phyloP scores from a whole-genome alignment of 1,140 invertebrate species.

The Musca domestica region DNA sequence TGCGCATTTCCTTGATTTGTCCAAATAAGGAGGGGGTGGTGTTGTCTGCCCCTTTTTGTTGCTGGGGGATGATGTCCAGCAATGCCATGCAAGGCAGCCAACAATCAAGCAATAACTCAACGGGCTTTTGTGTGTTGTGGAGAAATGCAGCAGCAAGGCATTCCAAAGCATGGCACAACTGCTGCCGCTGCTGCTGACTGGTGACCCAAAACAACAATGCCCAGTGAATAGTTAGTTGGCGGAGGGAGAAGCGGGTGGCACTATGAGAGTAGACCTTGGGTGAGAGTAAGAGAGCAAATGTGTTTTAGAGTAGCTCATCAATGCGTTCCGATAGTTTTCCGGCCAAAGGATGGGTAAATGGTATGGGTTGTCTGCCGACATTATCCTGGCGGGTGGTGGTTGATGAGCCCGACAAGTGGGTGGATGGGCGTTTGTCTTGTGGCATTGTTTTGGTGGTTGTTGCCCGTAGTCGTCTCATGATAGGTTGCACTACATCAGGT shows the following conservation, averaged over 20 bases:
- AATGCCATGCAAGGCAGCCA: neutral
- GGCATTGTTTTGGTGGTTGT: neutral
- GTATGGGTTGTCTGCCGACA: neutral
- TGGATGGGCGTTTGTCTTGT: too few species aligned
- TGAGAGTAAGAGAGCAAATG: neutral
- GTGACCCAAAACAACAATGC: too few species aligned
- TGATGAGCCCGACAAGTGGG: neutral
- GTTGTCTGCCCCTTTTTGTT: too few species aligned
- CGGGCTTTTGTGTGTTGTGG: slow-evolving; percentile 2
- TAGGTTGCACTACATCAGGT: slow-evolving; percentile 11
- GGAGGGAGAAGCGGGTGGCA: too few species aligned
- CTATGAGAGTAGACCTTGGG: neutral
- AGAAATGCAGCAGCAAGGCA: slow-evolving; percentile 3
- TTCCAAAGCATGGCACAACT: slow-evolving; percentile 1
- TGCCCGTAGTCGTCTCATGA: slow-evolving; percentile 2
- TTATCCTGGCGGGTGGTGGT: slow-evolving; percentile 1
- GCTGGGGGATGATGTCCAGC: slow-evolving; percentile 5
- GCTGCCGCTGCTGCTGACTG: too few species aligned
- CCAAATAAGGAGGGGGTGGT: neutral
- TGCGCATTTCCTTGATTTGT: neutral
- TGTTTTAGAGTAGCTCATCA: neutral
- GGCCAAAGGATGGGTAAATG: neutral
- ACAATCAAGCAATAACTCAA: too few species aligned
- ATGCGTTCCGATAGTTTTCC: slow-evolving; percentile 18
- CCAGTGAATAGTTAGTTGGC: too few species aligned